A percentile compares a stretch with the other conserved stretches of the same genome.
Evolutionary conservation across 1,140 invertebrate species (phyloP).

Genomic region (Drosophila melanica): DNA sequence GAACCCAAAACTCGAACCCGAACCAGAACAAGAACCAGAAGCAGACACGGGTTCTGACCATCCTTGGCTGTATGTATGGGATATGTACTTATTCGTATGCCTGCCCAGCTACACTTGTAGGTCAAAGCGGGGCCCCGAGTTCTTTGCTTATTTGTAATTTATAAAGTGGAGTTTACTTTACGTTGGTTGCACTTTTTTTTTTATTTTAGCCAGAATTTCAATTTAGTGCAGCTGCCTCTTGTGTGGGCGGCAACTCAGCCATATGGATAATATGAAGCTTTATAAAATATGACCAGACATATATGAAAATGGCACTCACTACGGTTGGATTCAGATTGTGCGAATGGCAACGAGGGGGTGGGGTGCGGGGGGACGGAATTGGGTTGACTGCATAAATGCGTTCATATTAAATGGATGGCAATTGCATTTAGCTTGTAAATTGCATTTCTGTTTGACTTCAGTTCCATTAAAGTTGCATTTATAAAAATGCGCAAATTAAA

Average conservation of each 20-base stretch:
- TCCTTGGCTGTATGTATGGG: background rate
- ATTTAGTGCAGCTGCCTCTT: conserved; percentile 41
- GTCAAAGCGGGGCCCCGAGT: conserved; percentile 29
- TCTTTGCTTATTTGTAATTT: conserved; percentile 78
- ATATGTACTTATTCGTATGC: conserved; percentile 10
- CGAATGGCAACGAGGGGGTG: no score
- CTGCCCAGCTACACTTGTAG: conserved; percentile 16
- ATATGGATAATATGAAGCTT: conserved; percentile 44
- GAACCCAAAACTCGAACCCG: background rate
- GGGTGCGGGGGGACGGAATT: background rate
- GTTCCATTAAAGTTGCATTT: conserved; percentile 30
- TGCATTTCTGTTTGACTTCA: conserved; percentile 48
- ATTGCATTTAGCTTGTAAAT: conserved; percentile 50
- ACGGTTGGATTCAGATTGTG: no score
- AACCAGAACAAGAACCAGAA: background rate
- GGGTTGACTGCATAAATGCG: conserved; percentile 10
- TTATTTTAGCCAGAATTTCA: conserved; percentile 40
- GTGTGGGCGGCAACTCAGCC: conserved; percentile 15
- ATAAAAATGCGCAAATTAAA: conserved; percentile 34
- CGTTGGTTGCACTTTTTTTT: conserved; percentile 38
- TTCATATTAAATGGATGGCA: conserved; percentile 50
- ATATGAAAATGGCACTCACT: conserved; percentile 19
- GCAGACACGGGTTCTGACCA: conserved; percentile 7
- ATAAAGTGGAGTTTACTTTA: conserved; percentile 73
- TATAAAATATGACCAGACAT: conserved; percentile 46